Evolutionary conservation across 2,888 invertebrate species (phyloP), one percentile per base, ranked within the genome.

Genomic region (Cosmia pyralina): DNA sequence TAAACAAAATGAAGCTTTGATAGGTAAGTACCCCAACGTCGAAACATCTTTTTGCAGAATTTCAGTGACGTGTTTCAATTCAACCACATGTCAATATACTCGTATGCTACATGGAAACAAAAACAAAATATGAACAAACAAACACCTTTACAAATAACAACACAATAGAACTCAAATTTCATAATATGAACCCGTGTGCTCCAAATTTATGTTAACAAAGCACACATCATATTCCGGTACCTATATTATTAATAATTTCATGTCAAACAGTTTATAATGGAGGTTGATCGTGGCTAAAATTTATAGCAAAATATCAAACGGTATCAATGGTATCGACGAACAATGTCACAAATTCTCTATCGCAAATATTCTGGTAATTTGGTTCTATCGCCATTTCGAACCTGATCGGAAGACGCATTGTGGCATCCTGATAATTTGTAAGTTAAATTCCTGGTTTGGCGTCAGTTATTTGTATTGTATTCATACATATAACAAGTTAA

Each of bases 331-430:
- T 75, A 78, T 41, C 55, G 58, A 60, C 34, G 58, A 77, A 77
- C 68, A 76, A 84, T 77, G 68, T 79, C 55, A 63, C 62, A 72
- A 80, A 79, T 76, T 85, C 73, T 52, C 63, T 50, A 74, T 72
- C 63, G 38, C 69, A 83, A 82, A 79, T 81, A 86, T 85, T 83
- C 75, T 65, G 74, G 10, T 74, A 73, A 87, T 87, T 82, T 70
- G 53, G 75, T 75, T 65, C 81, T 81, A 67, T 67, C 87, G 73
- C 85, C 85, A 78, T 77, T 77, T 75, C 58, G 48, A 62, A 74
- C 75, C 66, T 55, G 77, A 69, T 69, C 64, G 66, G 60, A 62
- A 79, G 75, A 69, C 72, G 79, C 82, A 80, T 74, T 80, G 28
- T 75, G 77, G 83, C 62, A 78, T 85, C 60, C 68, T 62, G 46